Conservation (phyloP, 2,888 invertebrate genomes). For the Fragum sueziense region DNA sequence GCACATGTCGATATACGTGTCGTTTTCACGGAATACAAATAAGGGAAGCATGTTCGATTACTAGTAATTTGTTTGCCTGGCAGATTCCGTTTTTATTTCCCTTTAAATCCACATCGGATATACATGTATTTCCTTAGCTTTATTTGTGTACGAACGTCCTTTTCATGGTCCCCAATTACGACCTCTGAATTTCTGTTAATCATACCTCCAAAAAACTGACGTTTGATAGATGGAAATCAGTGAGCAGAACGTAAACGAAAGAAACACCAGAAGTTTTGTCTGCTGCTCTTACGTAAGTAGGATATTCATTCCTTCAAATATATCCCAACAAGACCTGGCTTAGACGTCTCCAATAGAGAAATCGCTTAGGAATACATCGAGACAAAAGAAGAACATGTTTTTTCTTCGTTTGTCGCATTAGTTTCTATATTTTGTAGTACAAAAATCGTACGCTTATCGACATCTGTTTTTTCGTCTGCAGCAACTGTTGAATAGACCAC, state of each 20-base stretch:
- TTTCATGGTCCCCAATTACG: slow-evolving; percentile 11
- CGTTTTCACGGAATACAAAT: not conserved
- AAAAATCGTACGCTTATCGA: too few relatives aligned
- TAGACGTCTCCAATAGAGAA: too few relatives aligned
- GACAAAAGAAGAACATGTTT: too few relatives aligned
- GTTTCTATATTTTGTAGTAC: too few relatives aligned
- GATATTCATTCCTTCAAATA: not conserved
- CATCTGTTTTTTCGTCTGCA: too few relatives aligned
- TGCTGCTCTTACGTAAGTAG: not conserved
- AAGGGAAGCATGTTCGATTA: not conserved
- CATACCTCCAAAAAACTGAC: slow-evolving; percentile 3
- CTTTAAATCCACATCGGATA: slow-evolving; percentile 15
- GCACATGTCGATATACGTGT: too few relatives aligned
- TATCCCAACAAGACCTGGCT: too few relatives aligned
- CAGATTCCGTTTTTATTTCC: slow-evolving; percentile 13
- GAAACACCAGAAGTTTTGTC: not conserved
- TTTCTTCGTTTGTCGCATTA: too few relatives aligned
- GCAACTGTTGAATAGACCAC: too few relatives aligned
- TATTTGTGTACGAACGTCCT: slow-evolving; percentile 19
- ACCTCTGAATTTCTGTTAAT: slow-evolving; percentile 3
- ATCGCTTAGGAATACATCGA: too few relatives aligned
- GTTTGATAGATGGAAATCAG: slow-evolving; percentile 1
- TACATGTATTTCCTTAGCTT: not conserved
- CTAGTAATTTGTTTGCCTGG: slow-evolving; percentile 7
- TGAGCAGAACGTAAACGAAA: not conserved